Evolutionary conservation across 2,113 vertebrate species (phyloP), one percentile per base, ranked within the genome.

Genomic region (Prochilodus magdalenae): DNA sequence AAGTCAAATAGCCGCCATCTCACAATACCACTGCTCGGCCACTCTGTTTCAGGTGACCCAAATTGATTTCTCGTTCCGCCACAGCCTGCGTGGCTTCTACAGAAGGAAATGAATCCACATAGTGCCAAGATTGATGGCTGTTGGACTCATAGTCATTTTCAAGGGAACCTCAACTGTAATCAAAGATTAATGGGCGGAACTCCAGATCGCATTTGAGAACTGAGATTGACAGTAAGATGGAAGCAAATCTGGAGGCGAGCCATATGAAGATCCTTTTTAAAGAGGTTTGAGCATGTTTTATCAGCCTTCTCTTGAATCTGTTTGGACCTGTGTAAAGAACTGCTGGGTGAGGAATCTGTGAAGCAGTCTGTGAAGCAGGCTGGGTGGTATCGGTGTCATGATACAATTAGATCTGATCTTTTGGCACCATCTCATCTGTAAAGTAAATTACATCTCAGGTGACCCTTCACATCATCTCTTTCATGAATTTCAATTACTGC

Each of bases 1-100:
- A 82, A 75, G 80, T 85, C 72, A 75, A 65, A 85, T 75, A 76
- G 79, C 51, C 44, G 47, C 70, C 33, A 75, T 79, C 29, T 44
- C 57, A 33, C 67, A 57, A 57, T 75, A 16, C 62, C 18, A 13
- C 63, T 22, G 15, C 49, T 27, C 75, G 77, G 55, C 72, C 13
- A 26, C 40, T 82, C 44, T 40, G 71, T 77, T 63, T 75, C 33
- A 24, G 47, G 33, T 30, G 55, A 47, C 20, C 51, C 22, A 33
- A 77, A 79, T 71, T 79, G 59, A 82, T 74, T 81, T 36, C 65
- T 75, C 13, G 26, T 82, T 79, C 16, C 7, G 3, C 0, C 27
- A 30, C 60, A 74, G 71, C 63, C 65, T 60, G 47, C 49, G 27
- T 75, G 49, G 30, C 30, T 30, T 16, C 57, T 53, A 49, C n/a